Evolutionary conservation across 2,888 invertebrate species (phyloP), one percentile per base, ranked within the genome.

Genomic region (Cryptosula pallasiana): DNA sequence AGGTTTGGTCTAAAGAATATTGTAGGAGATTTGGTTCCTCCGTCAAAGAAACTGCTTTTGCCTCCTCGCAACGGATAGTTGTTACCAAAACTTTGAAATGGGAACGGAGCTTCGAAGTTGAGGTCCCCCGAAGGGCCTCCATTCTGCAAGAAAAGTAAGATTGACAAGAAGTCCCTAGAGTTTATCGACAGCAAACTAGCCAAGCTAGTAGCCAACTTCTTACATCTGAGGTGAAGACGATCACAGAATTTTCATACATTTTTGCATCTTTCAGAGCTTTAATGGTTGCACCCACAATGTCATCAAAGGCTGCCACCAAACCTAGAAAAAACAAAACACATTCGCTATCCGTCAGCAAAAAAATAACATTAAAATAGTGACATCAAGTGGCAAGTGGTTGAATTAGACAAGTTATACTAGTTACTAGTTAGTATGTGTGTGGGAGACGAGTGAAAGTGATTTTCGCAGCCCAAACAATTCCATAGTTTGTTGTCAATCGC

Each of bases 211-310:
- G n/a, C n/a, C n/a, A n/a, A 20, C 5, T 32, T 36, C 94, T 93
- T 81, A 95, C 95, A 81, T 95, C 95, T 1, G 92, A 90, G 77
- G 90, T 88, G 81, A 94, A 95, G 1, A 92, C 83, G 72, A 95
- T 88, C 70, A 95, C 89, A 0, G 92, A 90, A 80, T 94, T 90
- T 54, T 91, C 86, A 72, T 94, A 84, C 85, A 93, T 90, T 0
- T 87, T 86, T 73, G 88, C 88, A 0, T 87, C 81, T 63, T 88
- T 85, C 71, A 95, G 84, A 2, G 91, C 89, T 71, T 87, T 81
- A 0, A 93, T 86, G n/a, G 94, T 88, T 35, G 88, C 87, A 0
- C 93, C 94, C 0, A 95, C 89, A 58, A 93, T 91, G 72, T 90
- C 89, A 80, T 95, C 95, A 75, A 95, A 84, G 77, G 90, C 90